These are phyloP conservation scores for Arothron firmamentum DNA, from an alignment of 2,113 vertebrate genomes.

Conservation along the genomic window DNA sequence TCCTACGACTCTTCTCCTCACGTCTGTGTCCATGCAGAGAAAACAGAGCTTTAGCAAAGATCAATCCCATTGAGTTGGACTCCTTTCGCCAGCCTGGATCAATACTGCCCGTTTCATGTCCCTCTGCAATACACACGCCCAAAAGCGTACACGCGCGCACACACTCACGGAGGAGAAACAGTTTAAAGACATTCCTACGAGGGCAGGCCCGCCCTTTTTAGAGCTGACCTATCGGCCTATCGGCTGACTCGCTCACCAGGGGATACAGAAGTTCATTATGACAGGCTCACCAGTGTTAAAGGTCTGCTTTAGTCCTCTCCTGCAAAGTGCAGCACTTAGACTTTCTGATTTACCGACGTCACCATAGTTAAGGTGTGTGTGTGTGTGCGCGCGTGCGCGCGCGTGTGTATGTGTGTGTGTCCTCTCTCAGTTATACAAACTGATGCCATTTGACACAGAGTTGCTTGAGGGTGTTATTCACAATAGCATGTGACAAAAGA, in stretches of 20 bases:
- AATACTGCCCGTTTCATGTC: conserved; percentile 68
- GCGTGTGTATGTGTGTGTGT: no score
- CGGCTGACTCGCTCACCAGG: conserved; percentile 54
- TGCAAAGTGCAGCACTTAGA: conserved; percentile 34
- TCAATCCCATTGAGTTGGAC: conserved; percentile 70
- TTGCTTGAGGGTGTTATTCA: no score
- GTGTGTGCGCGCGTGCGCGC: no score
- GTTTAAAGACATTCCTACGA: conserved; percentile 54
- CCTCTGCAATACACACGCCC: conserved; percentile 40
- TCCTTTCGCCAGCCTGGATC: conserved; percentile 67
- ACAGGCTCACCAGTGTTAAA: conserved; percentile 55
- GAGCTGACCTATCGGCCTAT: conserved; percentile 69
- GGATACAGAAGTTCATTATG: conserved; percentile 69
- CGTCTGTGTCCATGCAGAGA: conserved; percentile 63
- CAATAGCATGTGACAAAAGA: no score
- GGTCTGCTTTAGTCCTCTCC: conserved; percentile 52
- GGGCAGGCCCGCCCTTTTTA: conserved; percentile 52
- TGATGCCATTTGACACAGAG: no score
- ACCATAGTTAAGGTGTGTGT: no score
- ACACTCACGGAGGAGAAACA: conserved; percentile 6
- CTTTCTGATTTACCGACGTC: no score
- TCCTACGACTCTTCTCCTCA: conserved; percentile 19
- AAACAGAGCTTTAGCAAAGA: conserved; percentile 69
- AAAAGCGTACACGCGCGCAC: conserved; percentile 12
- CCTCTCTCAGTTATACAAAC: no score